Conservation (phyloP, 2,113 vertebrate species). For the Candoia aspera region DNA sequence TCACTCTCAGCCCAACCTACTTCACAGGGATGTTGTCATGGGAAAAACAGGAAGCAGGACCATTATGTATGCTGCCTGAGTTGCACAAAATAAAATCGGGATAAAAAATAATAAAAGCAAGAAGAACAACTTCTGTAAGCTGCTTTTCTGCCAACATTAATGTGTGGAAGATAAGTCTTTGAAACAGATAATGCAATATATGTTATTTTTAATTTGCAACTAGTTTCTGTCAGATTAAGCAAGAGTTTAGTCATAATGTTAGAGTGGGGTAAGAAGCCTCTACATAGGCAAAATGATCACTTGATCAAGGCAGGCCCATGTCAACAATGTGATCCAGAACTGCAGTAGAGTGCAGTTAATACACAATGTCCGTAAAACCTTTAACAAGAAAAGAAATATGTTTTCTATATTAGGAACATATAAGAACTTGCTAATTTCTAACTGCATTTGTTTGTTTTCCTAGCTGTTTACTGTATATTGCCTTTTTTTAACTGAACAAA, state of each 20-base stretch:
- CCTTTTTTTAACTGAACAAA: not conserved
- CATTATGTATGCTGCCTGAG: not conserved
- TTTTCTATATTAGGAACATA: slow-evolving; percentile 26
- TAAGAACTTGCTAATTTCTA: not conserved
- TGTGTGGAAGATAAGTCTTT: not conserved
- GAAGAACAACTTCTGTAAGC: not conserved
- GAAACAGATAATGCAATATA: not conserved
- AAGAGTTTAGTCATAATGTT: not conserved
- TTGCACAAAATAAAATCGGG: not conserved
- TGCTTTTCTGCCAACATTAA: not conserved
- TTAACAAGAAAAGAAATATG: not conserved
- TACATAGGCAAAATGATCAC: not conserved
- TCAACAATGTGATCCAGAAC: not conserved
- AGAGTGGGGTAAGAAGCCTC: slow-evolving; percentile 8
- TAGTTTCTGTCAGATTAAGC: not conserved
- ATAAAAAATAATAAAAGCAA: too few species aligned
- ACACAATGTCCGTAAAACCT: not conserved
- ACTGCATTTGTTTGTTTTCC: not conserved
- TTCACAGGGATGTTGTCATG: too few species aligned
- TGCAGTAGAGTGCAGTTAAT: not conserved
- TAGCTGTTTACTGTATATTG: not conserved
- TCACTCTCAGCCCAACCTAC: too few species aligned
- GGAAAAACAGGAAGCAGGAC: not conserved
- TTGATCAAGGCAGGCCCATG: not conserved
- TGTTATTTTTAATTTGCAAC: slow-evolving; percentile 45